These are phyloP conservation scores for Gyps fulvus DNA, from an alignment of 2,113 vertebrate genomes.

Conservation along the genomic window DNA sequence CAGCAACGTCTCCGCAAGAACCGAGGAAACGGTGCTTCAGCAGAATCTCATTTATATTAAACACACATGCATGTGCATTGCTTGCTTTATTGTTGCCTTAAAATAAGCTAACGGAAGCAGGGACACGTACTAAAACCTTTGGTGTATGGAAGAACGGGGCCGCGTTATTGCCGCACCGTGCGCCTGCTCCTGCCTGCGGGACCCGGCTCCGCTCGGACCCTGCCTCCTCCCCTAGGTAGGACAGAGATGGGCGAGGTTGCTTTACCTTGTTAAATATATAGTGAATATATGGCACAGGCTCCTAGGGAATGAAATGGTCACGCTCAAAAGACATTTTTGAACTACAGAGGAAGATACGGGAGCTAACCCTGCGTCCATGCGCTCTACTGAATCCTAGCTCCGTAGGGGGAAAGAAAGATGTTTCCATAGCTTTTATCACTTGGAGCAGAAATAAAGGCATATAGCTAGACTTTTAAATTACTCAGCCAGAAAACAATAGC, in stretches of 20 bases:
- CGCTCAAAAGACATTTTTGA: not conserved
- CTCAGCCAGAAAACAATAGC: not conserved
- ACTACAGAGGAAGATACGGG: not conserved
- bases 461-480: not conserved
- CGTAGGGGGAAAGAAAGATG: not conserved
- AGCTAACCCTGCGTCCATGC: not conserved
- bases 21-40: constrained; percentile 49
- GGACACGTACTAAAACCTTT: not conserved
- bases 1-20: constrained; percentile 22
- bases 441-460: not conserved
- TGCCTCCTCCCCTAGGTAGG: not conserved
- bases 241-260: too few species aligned
- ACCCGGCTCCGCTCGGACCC: not conserved
- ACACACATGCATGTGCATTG: constrained; percentile 20
- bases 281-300: not conserved
- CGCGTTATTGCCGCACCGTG: fast-evolving
- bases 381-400: not conserved
- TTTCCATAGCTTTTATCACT: not conserved
- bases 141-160: not conserved
- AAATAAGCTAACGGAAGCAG: constrained; percentile 43
- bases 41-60: constrained; percentile 58
- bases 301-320: not conserved
- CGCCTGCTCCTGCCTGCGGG: not conserved
- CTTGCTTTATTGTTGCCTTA: constrained; percentile 36
- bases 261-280: not conserved